Conservation (phyloP, 2,113 vertebrate genomes). For the Patagioenas fasciata region DNA sequence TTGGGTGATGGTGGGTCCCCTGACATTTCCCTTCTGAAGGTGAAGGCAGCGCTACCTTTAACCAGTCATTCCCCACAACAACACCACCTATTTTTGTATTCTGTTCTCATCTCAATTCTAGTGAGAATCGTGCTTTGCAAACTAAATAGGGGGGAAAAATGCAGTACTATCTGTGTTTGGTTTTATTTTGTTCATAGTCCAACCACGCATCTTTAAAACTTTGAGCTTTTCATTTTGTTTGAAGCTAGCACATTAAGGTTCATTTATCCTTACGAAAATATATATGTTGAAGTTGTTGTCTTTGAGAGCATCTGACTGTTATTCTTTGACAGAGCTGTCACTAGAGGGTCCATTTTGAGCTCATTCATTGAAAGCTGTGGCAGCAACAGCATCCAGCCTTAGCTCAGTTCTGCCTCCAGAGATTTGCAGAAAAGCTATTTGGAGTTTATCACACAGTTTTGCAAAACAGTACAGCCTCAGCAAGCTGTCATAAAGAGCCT, state of each 20-base stretch:
- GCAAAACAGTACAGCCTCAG: constrained; percentile 17
- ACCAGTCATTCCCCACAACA: background rate
- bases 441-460: constrained; percentile 56
- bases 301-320: constrained; percentile 30
- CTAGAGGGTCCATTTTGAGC: constrained; percentile 51
- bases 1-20: background rate
- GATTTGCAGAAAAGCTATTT: constrained; percentile 60
- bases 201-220: background rate
- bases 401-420: constrained; percentile 46
- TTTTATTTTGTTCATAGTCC: constrained; percentile 4
- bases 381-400: constrained; percentile 39
- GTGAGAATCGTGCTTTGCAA: constrained; percentile 47
- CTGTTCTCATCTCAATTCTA: constrained; percentile 10
- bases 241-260: constrained; percentile 11
- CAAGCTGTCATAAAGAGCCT: constrained; percentile 55
- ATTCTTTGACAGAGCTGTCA: constrained; percentile 66
- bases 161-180: background rate
- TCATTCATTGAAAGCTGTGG: constrained; percentile 55
- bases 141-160: background rate
- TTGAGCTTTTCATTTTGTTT: background rate
- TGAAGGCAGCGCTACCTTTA: constrained; percentile 9
- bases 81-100: constrained; percentile 49
- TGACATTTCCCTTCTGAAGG: background rate
- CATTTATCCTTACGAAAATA: constrained; percentile 30
- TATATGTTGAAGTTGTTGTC: background rate